Evolutionary conservation across 2,888 invertebrate genomes (phyloP).

Genomic region (Eledona agricola): DNA sequence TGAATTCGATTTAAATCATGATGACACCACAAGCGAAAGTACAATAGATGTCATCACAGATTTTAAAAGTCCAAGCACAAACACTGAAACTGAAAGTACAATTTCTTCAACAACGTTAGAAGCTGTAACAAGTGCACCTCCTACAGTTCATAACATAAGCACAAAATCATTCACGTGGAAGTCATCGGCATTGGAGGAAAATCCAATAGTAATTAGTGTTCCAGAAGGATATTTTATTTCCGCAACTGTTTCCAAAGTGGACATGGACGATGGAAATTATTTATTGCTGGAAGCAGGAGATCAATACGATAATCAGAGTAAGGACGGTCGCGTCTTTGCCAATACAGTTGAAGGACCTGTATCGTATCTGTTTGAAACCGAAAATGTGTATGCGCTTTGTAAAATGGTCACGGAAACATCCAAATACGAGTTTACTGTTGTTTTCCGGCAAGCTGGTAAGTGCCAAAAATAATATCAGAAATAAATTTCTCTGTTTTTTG

Average conservation of each 20-base stretch:
- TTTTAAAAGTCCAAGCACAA: too few species aligned
- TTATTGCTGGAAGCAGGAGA: slow-evolving; percentile 20
- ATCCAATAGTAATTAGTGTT: slow-evolving; percentile 11
- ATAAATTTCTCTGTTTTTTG: background rate
- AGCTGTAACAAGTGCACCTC: background rate
- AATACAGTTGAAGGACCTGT: slow-evolving; percentile 13
- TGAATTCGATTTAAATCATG: too few species aligned
- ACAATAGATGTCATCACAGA: too few species aligned
- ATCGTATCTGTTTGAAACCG: slow-evolving; percentile 16
- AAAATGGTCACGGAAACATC: background rate
- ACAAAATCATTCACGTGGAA: slow-evolving; percentile 9
- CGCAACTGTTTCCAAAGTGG: slow-evolving; percentile 10
- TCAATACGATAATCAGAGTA: background rate
- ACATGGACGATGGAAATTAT: slow-evolving; percentile 8
- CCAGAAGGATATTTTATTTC: slow-evolving; percentile 19
- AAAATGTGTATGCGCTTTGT: slow-evolving; percentile 7
- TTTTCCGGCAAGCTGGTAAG: slow-evolving; percentile 15
- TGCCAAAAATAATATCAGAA: slow-evolving; percentile 2
- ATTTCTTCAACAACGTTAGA: background rate
- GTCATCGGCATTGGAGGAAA: background rate
- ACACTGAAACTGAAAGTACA: background rate
- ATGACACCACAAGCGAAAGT: background rate
- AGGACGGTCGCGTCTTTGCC: slow-evolving; percentile 19
- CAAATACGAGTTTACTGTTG: slow-evolving; percentile 1
- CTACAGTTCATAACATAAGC: background rate